Conservation (phyloP, 2,888 invertebrate species). For the Myopa tessellatipennis region DNA sequence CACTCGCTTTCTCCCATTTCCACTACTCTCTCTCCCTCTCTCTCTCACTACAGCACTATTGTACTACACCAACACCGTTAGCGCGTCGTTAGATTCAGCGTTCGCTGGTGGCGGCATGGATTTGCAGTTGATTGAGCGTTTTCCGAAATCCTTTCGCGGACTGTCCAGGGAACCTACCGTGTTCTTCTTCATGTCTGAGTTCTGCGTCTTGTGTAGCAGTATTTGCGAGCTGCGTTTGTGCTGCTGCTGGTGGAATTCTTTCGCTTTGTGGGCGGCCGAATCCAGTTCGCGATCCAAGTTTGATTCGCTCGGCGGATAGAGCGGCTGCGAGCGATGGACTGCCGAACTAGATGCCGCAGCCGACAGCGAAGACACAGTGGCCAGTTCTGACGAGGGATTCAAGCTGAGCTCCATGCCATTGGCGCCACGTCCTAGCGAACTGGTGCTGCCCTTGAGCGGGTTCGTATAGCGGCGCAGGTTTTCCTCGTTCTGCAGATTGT, state of each 20-base stretch:
- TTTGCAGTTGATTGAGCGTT: constrained; percentile 76
- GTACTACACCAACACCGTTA: constrained; percentile 71
- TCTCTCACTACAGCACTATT: not conserved
- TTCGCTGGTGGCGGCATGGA: constrained; percentile 59
- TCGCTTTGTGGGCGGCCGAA: constrained; percentile 51
- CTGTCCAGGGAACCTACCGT: constrained; percentile 74
- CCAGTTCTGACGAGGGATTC: constrained; percentile 65
- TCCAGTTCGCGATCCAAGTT: constrained; percentile 67
- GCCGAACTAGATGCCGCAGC: constrained; percentile 68
- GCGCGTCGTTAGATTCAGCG: constrained; percentile 67
- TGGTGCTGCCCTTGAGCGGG: constrained; percentile 76
- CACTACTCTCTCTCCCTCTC: not conserved
- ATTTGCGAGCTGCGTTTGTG: constrained; percentile 74
- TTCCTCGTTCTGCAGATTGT: constrained; percentile 91
- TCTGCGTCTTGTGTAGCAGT: constrained; percentile 84
- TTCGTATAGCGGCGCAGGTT: constrained; percentile 86
- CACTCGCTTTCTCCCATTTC: not conserved
- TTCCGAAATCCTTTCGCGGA: constrained; percentile 80
- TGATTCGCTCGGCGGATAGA: constrained; percentile 65
- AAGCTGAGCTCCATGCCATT: constrained; percentile 69
- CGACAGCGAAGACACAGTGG: constrained; percentile 61
- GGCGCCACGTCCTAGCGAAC: constrained; percentile 70
- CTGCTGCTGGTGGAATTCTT: constrained; percentile 55
- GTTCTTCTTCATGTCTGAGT: constrained; percentile 86
- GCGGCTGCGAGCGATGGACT: constrained; percentile 65